Evolutionary conservation across 2,888 invertebrate genomes (phyloP).

Genomic region (Noctuana brunneofusca): DNA sequence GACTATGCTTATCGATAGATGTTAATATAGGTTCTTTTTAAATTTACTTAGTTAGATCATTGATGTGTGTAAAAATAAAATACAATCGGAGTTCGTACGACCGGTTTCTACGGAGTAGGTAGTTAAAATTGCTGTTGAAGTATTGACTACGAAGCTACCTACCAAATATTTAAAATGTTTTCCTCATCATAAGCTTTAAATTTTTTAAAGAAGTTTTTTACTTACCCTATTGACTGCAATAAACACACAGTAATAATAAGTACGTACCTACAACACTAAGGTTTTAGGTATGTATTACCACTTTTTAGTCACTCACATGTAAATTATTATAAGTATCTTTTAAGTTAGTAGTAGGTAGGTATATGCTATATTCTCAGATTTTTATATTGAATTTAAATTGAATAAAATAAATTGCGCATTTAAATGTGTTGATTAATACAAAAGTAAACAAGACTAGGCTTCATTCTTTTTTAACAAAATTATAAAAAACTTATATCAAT

Average conservation of each 20-base stretch:
- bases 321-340: neutral
- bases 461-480: neutral
- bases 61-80: neutral
- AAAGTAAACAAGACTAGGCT: too few relatives aligned
- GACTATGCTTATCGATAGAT: too few relatives aligned
- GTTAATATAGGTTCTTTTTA: too few relatives aligned
- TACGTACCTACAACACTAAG: too few relatives aligned
- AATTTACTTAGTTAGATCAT: neutral
- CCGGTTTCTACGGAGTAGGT: neutral
- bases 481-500: neutral
- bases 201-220: neutral
- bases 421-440: too few relatives aligned
- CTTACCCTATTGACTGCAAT: neutral
- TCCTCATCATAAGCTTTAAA: neutral
- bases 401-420: neutral
- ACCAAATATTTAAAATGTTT: neutral
- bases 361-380: neutral
- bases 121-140: neutral
- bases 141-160: neutral
- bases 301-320: neutral
- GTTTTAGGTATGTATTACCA: neutral
- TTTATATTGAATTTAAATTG: neutral
- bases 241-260: neutral
- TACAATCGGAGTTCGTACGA: neutral
- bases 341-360: neutral